phyloP scores from a whole-genome alignment of 2,797 vertebrate species.

The Glossophaga mutica region DNA sequence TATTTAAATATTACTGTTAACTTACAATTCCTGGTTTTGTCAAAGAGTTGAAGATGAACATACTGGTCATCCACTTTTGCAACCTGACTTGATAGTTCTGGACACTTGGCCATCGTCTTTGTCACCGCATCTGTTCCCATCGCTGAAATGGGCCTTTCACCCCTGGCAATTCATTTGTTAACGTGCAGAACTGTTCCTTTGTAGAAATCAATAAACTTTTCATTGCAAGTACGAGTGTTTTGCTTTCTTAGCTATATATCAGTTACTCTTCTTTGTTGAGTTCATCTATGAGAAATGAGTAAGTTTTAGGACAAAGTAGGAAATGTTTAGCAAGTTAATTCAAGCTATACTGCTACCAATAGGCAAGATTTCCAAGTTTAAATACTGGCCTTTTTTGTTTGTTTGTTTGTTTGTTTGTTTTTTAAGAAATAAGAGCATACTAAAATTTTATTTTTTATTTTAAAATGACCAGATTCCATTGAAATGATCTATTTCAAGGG shows the following conservation, averaged over 20 bases:
- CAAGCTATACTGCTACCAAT: not conserved
- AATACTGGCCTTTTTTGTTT: not conserved
- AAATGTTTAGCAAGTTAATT: not conserved
- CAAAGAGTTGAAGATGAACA: not conserved
- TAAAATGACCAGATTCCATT: not conserved
- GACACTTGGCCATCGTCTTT: not conserved
- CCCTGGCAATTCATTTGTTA: not conserved
- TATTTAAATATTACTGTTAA: not conserved
- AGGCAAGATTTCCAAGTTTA: not conserved
- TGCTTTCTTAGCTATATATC: not conserved
- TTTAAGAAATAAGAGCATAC: not conserved
- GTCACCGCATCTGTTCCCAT: not conserved
- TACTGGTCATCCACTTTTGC: not conserved
- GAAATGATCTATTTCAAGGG: not conserved
- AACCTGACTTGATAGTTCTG: not conserved
- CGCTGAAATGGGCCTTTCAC: not conserved
- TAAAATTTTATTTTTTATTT: not conserved
- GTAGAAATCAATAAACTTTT: slow-evolving; percentile 59
- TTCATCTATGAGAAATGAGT: not conserved
- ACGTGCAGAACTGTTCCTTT: not conserved
- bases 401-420: not conserved
- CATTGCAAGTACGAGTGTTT: not conserved
- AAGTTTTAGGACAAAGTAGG: not conserved
- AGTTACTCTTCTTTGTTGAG: not conserved
- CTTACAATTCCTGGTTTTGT: not conserved